Evolutionary conservation across 2,888 invertebrate genomes (phyloP), one percentile per base, ranked within the genome.

Genomic region (Hypercompe scribonia): DNA sequence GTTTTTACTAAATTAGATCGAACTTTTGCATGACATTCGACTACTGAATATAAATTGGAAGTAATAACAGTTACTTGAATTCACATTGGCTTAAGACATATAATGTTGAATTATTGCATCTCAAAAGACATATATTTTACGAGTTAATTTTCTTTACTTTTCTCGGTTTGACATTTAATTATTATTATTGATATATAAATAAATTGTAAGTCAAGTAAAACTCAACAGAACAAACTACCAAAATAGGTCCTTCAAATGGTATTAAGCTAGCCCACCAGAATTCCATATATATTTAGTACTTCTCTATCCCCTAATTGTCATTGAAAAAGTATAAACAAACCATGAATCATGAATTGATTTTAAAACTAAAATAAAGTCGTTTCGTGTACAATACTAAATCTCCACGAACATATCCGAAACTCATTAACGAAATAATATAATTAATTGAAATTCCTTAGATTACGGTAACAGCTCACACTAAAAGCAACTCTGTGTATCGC

Each of bases 361-460:
- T 64, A 75, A 68, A 73, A 39, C 70, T 65, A 81, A 84, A 81
- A 85, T 81, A 85, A 85, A 83, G 78, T 75, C 75, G 78, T 78
- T 75, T 77, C 70, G 78, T 54, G 50, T 80, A 78, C 84, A 83
- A 82, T 84, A 82, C 85, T 85, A 85, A 81, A 85, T 85, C 85
- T 83, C 67, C 75, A 58, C 74, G 68, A 78, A 83, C 84, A 81
- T 80, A 81, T 81, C 84, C 87, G 84, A 83, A 84, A 86, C 90
- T 89, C 89, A 89, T 89, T 88, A 88, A 88, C 86, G 87, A 90
- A 88, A 90, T 90, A 90, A 89, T 89, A 88, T 89, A 86, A 88
- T 89, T 88, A 94, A 93, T 93, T 90, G 90, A 91, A 93, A 95
- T 95, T 94, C 94, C 90, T 86, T 86, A 93, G 94, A 93, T 92